These are phyloP conservation scores for Stenichneumon culpator DNA, from an alignment of 2,888 invertebrate genomes.

Conservation along the genomic window DNA sequence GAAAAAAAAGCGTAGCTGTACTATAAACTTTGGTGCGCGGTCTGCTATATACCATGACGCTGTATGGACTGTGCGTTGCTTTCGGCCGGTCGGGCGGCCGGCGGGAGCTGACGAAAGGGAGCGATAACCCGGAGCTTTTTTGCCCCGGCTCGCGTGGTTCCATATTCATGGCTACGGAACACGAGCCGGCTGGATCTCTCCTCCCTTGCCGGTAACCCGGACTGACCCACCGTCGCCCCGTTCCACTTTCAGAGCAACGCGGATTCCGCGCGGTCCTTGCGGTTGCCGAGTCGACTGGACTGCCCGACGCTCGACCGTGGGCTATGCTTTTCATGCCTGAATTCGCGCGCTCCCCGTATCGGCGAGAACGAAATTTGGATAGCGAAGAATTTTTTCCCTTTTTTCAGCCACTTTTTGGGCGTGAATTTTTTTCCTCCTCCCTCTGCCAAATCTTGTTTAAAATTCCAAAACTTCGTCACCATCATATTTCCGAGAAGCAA, in stretches of 20 bases:
- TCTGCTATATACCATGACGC: neutral
- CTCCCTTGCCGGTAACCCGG: conserved; percentile 14
- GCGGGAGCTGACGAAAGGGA: conserved; percentile 50
- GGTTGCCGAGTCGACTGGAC: conserved; percentile 54
- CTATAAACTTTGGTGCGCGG: conserved; percentile 26
- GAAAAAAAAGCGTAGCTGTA: conserved; percentile 43
- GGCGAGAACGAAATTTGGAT: neutral
- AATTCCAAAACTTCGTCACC: no score
- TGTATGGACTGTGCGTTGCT: conserved; percentile 2
- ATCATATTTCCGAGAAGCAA: no score
- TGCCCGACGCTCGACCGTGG: conserved; percentile 47
- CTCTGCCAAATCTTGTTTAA: no score
- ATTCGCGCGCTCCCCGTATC: conserved; percentile 2
- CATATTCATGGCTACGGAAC: conserved; percentile 64
- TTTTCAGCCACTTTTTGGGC: neutral
- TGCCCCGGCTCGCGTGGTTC: conserved; percentile 39
- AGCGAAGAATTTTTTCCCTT: neutral
- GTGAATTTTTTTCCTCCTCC: no score
- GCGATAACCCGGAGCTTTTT: conserved; percentile 62
- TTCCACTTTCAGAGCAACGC: conserved; percentile 32
- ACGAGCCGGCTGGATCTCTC: conserved; percentile 52
- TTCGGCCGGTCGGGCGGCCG: conserved; percentile 5
- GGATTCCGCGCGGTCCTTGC: conserved; percentile 58
- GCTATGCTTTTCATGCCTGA: conserved; percentile 45
- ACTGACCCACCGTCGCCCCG: conserved; percentile 29